Percentiles rank a stretch among this genome's conserved stretches.
Evolutionary conservation across 1,140 invertebrate genomes (phyloP).

Genomic region (Aleiodes sp.): DNA sequence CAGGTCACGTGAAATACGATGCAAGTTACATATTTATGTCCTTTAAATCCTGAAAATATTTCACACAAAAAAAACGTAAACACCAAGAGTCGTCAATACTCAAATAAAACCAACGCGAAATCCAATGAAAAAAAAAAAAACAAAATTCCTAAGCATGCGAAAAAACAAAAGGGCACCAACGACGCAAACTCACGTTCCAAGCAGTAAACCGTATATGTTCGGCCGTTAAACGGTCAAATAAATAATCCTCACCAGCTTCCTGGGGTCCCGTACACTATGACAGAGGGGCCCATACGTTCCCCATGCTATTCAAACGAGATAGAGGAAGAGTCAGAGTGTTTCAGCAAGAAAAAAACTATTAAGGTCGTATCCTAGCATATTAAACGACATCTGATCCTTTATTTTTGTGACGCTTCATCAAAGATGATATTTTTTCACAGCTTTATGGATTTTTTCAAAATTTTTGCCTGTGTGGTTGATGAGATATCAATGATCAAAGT

Average conservation of each 20-base stretch:
- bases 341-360: conserved; percentile 43
- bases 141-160: conserved; percentile 6
- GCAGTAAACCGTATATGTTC: conserved; percentile 35
- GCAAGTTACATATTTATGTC: neutral
- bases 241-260: conserved; percentile 43
- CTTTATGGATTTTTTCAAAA: no score
- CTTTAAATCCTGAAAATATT: conserved; percentile 7
- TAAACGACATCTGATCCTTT: no score
- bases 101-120: neutral
- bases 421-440: no score
- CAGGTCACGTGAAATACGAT: neutral
- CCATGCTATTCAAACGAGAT: conserved; percentile 22
- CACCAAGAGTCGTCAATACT: neutral
- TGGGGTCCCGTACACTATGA: conserved; percentile 33
- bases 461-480: no score
- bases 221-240: conserved; percentile 47
- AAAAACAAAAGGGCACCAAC: conserved; percentile 10
- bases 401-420: no score
- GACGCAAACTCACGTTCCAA: conserved; percentile 3
- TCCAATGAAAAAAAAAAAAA: neutral
- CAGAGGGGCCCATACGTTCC: conserved; percentile 37
- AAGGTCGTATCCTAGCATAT: no score
- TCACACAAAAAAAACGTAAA: neutral
- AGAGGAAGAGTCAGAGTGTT: conserved; percentile 13
- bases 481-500: no score